Base-by-base conservation (phyloP, 2,888 invertebrate species). In the Nemotelus pantherinus region DNA sequence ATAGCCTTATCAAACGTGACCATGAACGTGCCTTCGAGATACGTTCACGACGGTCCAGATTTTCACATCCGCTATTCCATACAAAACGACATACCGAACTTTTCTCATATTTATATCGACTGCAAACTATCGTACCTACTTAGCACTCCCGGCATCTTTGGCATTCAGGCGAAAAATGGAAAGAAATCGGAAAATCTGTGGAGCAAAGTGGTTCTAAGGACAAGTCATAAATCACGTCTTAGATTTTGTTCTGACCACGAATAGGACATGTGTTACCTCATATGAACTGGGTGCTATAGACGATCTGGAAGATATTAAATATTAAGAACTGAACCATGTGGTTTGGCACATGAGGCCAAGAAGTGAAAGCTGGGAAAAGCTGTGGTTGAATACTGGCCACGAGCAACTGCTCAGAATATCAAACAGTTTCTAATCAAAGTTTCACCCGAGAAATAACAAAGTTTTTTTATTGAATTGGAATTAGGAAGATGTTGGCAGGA, bases 1-100 rank as follows among this genome's bases (percentile, higher is more conserved):
- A 74, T 74, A 74, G 57, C 74, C 74, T 74, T 74, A 74, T 74
- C 74, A 74, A 74, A 74, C 74, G 74, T 74, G 74, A 74, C 74
- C 74, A 74, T 50, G 41, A 74, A 47, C 47, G 74, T 74, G 74
- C 63, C 74, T 58, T 41, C 41, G 41, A 45, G 63, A 39, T 39
- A 47, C 2, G 47, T 39, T 7, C 67, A 45, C 47, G 10, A 44
- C 44, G 5, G 57, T 57, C 3, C n/a, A 57, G 25, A 57, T 10
- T 3, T 57, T 4, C 10, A 1, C 57, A 57, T 25, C 10, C 25
- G 25, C 25, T 58, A 58, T 58, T 5, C 25, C 25, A 41, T 41
- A 63, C 25, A 41, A 7, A 3, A 4, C 41, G 7, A 2, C 43
- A 43, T 39, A 3, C 39, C 7, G 70, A 70, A 70, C 9, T 70